phyloP scores from a whole-genome alignment of 2,888 invertebrate genomes.

The Argynnis bischoffii region DNA sequence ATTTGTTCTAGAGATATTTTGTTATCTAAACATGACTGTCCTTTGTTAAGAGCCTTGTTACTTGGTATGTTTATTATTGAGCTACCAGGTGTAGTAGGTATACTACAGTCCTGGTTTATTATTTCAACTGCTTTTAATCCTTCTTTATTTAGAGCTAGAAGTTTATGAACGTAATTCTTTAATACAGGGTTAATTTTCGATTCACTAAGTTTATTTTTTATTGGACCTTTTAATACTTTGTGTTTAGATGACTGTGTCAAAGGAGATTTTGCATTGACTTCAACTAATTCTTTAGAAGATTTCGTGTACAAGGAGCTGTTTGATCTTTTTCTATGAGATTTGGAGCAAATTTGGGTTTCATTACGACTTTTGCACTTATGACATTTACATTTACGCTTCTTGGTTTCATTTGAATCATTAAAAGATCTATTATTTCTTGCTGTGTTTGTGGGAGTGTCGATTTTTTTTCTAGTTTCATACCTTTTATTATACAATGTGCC shows the following conservation, averaged over 20 bases:
- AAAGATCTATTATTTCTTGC: slow-evolving; percentile 44
- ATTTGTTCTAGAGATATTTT: slow-evolving; percentile 70
- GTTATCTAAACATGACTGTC: slow-evolving; percentile 46
- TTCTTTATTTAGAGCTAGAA: slow-evolving; percentile 65
- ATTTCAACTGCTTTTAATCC: slow-evolving; percentile 69
- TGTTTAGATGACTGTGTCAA: slow-evolving; percentile 7
- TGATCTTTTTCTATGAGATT: slow-evolving; percentile 28
- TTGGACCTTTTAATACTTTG: slow-evolving; percentile 9
- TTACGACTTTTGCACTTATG: slow-evolving; percentile 43
- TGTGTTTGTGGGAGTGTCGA: slow-evolving; percentile 59
- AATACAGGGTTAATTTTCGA: slow-evolving; percentile 59
- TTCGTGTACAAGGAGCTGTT: slow-evolving; percentile 20
- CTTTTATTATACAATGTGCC: slow-evolving; percentile 30
- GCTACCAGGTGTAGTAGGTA: slow-evolving; percentile 72
- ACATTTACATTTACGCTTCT: slow-evolving; percentile 33
- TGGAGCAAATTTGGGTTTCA: slow-evolving; percentile 34
- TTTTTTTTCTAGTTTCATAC: slow-evolving; percentile 28
- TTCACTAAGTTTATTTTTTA: slow-evolving; percentile 35
- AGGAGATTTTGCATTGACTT: slow-evolving; percentile 1
- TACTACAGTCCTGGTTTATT: slow-evolving; percentile 72
- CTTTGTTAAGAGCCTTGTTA: slow-evolving; percentile 50
- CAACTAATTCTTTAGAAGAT: slow-evolving; percentile 20
- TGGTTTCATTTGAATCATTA: slow-evolving; percentile 29
- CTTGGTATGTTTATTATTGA: slow-evolving; percentile 68
- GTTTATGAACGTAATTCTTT: slow-evolving; percentile 67